A percentile compares a stretch with the other conserved stretches of the same genome.
phyloP scores from a whole-genome alignment of 2,888 invertebrate species.

The Yponomeuta evonymella region DNA sequence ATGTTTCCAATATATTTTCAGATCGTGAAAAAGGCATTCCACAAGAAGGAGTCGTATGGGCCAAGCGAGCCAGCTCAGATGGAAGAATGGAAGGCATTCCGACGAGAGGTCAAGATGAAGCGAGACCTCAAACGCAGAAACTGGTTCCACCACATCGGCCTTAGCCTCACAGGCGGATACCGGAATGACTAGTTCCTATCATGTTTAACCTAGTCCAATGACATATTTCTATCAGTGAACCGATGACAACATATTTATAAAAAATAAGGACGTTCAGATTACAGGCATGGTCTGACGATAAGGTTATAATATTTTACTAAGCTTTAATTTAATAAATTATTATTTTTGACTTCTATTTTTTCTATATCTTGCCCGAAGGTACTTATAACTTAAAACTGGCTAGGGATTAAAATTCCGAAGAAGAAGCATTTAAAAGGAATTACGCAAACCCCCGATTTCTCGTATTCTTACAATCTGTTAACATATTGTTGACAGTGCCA shows the following conservation, averaged over 20 bases:
- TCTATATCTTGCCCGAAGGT: too few relatives aligned
- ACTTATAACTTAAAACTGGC: too few relatives aligned
- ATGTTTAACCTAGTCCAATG: not conserved
- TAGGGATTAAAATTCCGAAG: too few relatives aligned
- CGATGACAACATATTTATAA: not conserved
- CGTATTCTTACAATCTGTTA: too few relatives aligned
- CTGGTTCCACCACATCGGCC: constrained; percentile 53
- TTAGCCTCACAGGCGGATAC: constrained; percentile 55
- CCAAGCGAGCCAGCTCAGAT: constrained; percentile 71
- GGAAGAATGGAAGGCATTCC: constrained; percentile 77
- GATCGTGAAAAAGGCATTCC: constrained; percentile 62
- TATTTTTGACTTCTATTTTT: not conserved
- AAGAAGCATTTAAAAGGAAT: too few relatives aligned
- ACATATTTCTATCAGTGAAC: not conserved
- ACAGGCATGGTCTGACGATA: not conserved
- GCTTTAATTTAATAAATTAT: not conserved
- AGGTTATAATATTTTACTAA: not conserved
- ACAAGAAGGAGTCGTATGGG: constrained; percentile 59
- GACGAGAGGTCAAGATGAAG: constrained; percentile 57
- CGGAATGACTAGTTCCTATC: constrained; percentile 16
- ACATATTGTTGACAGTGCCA: too few relatives aligned
- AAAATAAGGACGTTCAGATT: not conserved
- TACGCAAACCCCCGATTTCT: too few relatives aligned
- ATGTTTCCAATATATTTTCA: constrained; percentile 31
- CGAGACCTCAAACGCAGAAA: constrained; percentile 46